phyloP scores from a whole-genome alignment of 1,140 invertebrate genomes.

The Acromyrmex heyeri region DNA sequence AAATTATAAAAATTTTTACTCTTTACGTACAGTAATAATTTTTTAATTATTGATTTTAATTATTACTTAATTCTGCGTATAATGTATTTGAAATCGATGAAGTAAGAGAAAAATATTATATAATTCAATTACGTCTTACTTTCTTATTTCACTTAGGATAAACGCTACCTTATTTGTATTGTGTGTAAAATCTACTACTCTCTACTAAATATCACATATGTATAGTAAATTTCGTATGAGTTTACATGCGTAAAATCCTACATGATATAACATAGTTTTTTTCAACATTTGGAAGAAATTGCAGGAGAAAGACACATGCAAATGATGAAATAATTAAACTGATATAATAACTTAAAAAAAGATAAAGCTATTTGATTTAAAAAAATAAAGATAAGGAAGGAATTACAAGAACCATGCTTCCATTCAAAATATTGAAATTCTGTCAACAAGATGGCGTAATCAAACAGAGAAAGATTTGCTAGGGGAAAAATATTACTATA shows the following conservation, averaged over 20 bases:
- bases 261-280: not conserved
- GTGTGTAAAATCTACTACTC: too few relatives aligned
- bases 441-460: slow-evolving; percentile 5
- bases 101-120: too few relatives aligned
- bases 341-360: not conserved
- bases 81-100: too few relatives aligned
- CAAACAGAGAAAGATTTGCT: not conserved
- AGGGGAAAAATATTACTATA: not conserved
- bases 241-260: not conserved
- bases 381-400: not conserved
- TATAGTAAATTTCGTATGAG: too few relatives aligned
- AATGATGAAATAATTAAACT: not conserved
- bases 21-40: not conserved
- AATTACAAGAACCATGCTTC: not conserved
- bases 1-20: not conserved
- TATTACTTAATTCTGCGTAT: too few relatives aligned
- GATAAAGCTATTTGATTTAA: not conserved
- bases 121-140: too few relatives aligned
- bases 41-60: not conserved
- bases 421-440: not conserved
- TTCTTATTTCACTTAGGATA: too few relatives aligned
- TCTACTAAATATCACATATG: too few relatives aligned
- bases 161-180: too few relatives aligned
- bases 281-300: not conserved
- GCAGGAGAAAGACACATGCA: not conserved